Percentiles rank a stretch among this genome's conserved stretches.
Evolutionary conservation across 2,113 vertebrate species (phyloP).

Genomic region (Mesocricetus auratus): DNA sequence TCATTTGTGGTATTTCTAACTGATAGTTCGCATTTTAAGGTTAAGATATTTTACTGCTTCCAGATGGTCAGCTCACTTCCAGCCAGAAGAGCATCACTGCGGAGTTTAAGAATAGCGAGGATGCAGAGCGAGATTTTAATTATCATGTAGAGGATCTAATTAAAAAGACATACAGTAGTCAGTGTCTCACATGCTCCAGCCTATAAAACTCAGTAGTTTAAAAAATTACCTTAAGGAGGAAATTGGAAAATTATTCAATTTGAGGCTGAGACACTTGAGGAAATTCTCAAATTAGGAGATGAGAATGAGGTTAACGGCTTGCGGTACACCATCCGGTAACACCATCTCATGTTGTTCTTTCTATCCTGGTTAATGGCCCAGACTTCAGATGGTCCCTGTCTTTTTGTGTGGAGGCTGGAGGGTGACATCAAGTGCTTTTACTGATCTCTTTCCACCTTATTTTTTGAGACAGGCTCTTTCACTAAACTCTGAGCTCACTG

Average conservation of each 20-base stretch:
- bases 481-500: not conserved
- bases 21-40: constrained; percentile 77
- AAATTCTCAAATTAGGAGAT: constrained; percentile 35
- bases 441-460: not conserved
- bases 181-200: constrained; percentile 34
- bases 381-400: not conserved
- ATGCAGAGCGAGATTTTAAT: constrained; percentile 72
- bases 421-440: not conserved
- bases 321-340: not conserved
- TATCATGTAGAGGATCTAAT: constrained; percentile 71
- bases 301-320: constrained; percentile 45
- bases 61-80: constrained; percentile 77
- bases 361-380: not conserved
- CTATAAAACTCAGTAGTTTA: constrained; percentile 76
- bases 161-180: constrained; percentile 75
- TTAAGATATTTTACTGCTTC: constrained; percentile 80
- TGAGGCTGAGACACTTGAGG: not conserved
- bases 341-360: not conserved
- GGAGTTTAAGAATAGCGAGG: constrained; percentile 76
- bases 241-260: constrained; percentile 74
- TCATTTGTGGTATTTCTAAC: constrained; percentile 76
- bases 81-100: constrained; percentile 53
- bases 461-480: not conserved
- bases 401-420: not conserved
- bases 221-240: constrained; percentile 77